A percentile compares a stretch with the other conserved stretches of the same genome.
phyloP scores from a whole-genome alignment of 2,797 vertebrate genomes.

The Epinephelus awoara region DNA sequence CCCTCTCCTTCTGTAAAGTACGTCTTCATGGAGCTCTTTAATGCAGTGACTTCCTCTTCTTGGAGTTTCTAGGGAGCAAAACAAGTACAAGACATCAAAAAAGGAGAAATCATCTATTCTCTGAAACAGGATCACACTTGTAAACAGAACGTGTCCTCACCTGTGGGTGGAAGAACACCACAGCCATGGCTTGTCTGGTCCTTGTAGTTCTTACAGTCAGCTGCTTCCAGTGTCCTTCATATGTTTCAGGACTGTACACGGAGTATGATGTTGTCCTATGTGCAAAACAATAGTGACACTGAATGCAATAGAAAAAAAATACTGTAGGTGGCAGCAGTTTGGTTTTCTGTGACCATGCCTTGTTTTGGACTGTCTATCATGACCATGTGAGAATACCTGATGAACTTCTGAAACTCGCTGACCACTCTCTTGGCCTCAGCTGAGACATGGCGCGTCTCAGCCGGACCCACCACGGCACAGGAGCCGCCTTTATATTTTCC shows the following conservation, averaged over 20 bases:
- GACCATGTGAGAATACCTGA: slow-evolving; percentile 85
- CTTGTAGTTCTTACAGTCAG: slow-evolving; percentile 95
- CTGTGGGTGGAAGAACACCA: slow-evolving; percentile 97
- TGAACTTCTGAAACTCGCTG: slow-evolving; percentile 93
- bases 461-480: slow-evolving; percentile 94
- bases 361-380: background rate
- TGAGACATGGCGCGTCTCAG: slow-evolving; percentile 93
- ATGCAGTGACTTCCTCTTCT: slow-evolving; percentile 84
- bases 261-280: slow-evolving; percentile 91
- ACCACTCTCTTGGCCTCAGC: slow-evolving; percentile 91
- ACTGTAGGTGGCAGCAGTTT: background rate
- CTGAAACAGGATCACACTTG: background rate
- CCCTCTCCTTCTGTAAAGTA: slow-evolving; percentile 91
- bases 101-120: background rate
- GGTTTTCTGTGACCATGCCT: too few species aligned
- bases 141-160: slow-evolving; percentile 72
- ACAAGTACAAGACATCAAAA: background rate
- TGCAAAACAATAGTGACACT: background rate
- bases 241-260: slow-evolving; percentile 95
- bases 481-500: slow-evolving; percentile 98
- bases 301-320: background rate
- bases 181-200: slow-evolving; percentile 91
- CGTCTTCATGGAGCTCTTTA: slow-evolving; percentile 89
- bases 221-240: slow-evolving; percentile 97
- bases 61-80: slow-evolving; percentile 88